These are phyloP conservation scores for Andrena cerasifolii DNA, from an alignment of 1,140 invertebrate species.

Conservation along the genomic window DNA sequence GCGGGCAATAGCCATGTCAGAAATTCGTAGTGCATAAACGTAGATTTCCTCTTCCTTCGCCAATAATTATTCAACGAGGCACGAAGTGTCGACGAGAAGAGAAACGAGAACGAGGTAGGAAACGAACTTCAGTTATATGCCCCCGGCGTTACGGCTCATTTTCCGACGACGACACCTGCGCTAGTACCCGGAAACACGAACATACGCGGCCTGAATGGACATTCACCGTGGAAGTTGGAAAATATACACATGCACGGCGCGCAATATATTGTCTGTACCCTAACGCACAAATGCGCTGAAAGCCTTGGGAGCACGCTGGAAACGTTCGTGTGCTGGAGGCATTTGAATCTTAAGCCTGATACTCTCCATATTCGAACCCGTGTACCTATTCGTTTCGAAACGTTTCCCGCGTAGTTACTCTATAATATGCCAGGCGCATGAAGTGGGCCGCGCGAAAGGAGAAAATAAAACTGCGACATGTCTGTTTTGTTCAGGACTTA, in stretches of 20 bases:
- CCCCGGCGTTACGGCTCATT: slow-evolving; percentile 22
- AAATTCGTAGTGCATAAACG: too few species aligned
- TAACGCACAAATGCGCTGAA: not conserved
- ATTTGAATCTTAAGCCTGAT: not conserved
- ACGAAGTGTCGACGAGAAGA: slow-evolving; percentile 19
- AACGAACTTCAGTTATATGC: slow-evolving; percentile 44
- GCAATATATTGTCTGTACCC: slow-evolving; percentile 8
- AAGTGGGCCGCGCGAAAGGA: too few species aligned
- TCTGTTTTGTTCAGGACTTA: too few species aligned
- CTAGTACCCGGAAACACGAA: slow-evolving; percentile 7
- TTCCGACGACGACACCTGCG: slow-evolving; percentile 39
- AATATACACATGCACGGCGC: slow-evolving; percentile 30
- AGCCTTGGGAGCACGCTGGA: not conserved
- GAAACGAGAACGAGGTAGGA: slow-evolving; percentile 15
- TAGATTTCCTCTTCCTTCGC: not conserved
- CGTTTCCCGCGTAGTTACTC: not conserved
- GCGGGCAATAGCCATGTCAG: too few species aligned
- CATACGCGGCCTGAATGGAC: slow-evolving; percentile 17
- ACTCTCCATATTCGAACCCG: not conserved
- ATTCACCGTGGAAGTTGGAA: slow-evolving; percentile 26
- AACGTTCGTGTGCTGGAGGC: not conserved
- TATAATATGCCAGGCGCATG: not conserved
- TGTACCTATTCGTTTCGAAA: slow-evolving; percentile 3
- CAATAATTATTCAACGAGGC: slow-evolving; percentile 52
- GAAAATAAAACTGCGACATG: too few species aligned